These are phyloP conservation scores for Aurelia aurita complex sp. Pacific DNA, from an alignment of 30 jellyfish, hydroid and myxozoan species.

Conservation along the genomic window DNA sequence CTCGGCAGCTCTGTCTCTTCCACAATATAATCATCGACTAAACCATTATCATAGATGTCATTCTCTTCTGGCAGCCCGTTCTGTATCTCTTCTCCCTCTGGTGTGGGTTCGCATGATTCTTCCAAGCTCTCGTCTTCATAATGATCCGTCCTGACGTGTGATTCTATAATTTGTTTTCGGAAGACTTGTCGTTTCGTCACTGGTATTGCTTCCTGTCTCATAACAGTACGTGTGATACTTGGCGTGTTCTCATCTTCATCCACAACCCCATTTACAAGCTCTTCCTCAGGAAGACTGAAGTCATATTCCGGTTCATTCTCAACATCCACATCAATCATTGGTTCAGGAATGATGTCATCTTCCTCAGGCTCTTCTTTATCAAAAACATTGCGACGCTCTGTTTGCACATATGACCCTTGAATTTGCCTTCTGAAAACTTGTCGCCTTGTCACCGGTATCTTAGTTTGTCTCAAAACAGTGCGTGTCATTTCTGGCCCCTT, in stretches of 20 bases:
- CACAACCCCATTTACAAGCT: neutral
- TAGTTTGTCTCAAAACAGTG: too few species aligned
- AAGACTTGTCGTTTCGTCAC: constrained; percentile 38
- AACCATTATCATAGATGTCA: constrained; percentile 29
- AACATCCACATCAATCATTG: neutral
- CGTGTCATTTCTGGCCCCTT: too few species aligned
- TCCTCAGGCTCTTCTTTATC: neutral
- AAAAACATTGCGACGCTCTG: constrained; percentile 3
- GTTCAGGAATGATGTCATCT: neutral
- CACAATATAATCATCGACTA: neutral
- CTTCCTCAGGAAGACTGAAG: neutral
- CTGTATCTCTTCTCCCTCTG: neutral
- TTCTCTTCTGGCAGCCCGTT: neutral
- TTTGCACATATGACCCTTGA: constrained; percentile 6
- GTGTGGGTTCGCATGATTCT: neutral
- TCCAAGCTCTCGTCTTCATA: neutral
- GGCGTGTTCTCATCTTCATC: neutral
- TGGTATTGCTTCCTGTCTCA: constrained; percentile 13
- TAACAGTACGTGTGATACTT: neutral
- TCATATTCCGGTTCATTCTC: neutral
- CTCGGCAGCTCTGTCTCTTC: constrained; percentile 14
- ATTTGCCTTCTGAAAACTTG: constrained; percentile 41
- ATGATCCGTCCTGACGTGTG: neutral
- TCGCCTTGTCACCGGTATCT: neutral
- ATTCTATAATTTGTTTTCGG: constrained; percentile 3